Conservation (phyloP, 2,113 vertebrate genomes). For the Rostratula benghalensis region DNA sequence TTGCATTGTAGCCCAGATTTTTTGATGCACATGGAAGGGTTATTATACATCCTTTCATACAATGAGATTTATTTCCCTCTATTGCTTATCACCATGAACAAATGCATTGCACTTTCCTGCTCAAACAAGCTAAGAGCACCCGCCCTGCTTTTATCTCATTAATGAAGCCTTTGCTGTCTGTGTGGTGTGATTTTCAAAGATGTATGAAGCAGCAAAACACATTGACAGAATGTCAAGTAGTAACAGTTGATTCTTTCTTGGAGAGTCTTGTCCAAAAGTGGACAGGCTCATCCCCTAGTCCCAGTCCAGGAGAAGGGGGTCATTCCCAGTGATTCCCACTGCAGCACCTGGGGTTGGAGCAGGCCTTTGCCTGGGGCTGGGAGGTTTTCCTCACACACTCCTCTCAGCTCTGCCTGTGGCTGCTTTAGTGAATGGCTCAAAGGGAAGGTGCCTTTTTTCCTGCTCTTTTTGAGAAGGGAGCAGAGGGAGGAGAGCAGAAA, state of each 20-base stretch:
- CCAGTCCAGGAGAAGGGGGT: background rate
- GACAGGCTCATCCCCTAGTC: background rate
- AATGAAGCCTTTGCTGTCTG: background rate
- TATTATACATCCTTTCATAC: background rate
- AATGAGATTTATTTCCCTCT: background rate
- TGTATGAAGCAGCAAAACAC: background rate
- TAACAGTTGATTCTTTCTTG: background rate
- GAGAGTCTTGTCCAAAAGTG: background rate
- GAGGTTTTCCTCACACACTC: background rate
- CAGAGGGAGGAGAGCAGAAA: background rate
- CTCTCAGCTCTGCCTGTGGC: background rate
- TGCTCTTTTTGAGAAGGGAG: background rate
- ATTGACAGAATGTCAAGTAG: background rate
- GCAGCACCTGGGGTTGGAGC: background rate
- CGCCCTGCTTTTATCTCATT: background rate
- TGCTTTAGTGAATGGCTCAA: background rate
- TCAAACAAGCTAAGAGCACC: background rate
- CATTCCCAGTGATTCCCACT: background rate
- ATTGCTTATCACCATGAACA: background rate
- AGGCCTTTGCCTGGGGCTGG: fast-evolving
- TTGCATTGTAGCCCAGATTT: background rate
- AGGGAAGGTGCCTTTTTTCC: background rate
- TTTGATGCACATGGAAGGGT: background rate
- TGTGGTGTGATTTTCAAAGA: background rate
- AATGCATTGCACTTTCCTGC: background rate